Evolutionary conservation across 2,888 invertebrate species (phyloP).

Genomic region (Tetropium fuscum): DNA sequence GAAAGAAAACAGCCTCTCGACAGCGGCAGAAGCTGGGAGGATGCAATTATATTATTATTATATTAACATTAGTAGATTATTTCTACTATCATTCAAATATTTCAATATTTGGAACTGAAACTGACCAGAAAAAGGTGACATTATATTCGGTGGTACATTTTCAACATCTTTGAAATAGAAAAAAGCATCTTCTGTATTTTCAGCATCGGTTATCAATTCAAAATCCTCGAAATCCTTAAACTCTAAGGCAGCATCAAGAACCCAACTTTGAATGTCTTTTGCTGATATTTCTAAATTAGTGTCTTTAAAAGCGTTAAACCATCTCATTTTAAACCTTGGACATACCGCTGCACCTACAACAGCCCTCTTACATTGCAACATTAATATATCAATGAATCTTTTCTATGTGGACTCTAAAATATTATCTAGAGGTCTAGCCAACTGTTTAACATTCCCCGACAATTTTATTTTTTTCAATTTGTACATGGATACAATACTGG

Average conservation of each 20-base stretch:
- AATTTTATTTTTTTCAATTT: background rate
- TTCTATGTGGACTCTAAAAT: background rate
- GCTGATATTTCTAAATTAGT: background rate
- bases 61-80: background rate
- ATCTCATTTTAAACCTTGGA: background rate
- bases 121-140: too few relatives aligned
- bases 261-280: background rate
- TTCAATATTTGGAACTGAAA: too few relatives aligned
- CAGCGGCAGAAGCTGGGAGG: background rate
- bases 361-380: background rate
- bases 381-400: background rate
- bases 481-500: background rate
- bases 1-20: slow-evolving; percentile 1
- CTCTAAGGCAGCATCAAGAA: too few relatives aligned
- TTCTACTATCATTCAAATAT: too few relatives aligned
- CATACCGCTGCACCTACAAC: background rate
- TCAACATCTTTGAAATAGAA: too few relatives aligned
- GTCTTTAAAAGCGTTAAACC: background rate
- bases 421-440: background rate
- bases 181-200: too few relatives aligned
- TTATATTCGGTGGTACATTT: too few relatives aligned
- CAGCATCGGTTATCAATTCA: too few relatives aligned
- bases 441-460: background rate
- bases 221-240: too few relatives aligned
- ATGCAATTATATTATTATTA: background rate